phyloP scores from a whole-genome alignment of 2,888 invertebrate genomes.

The Himalopsyche tibetana region DNA sequence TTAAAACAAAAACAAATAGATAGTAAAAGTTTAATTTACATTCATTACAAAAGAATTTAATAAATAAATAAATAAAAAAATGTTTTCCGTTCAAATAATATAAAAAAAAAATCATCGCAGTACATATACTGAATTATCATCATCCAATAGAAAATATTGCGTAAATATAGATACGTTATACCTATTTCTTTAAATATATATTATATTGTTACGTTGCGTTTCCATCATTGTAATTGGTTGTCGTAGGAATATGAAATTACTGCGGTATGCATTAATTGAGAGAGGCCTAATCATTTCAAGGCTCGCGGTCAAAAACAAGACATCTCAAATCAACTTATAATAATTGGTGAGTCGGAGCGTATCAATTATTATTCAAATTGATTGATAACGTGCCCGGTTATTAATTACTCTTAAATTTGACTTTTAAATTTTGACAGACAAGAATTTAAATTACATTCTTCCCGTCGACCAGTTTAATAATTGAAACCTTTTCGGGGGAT shows the following conservation, averaged over 20 bases:
- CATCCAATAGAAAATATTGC: no score
- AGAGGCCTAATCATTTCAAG: constrained; percentile 47
- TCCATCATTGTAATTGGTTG: neutral
- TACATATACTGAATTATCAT: no score
- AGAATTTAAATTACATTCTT: constrained; percentile 40
- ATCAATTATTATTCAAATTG: constrained; percentile 53
- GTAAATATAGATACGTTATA: no score
- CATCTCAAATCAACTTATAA: constrained; percentile 39
- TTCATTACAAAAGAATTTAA: no score
- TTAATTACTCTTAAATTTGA: constrained; percentile 64
- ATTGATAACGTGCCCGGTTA: constrained; percentile 59
- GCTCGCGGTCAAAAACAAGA: constrained; percentile 46
- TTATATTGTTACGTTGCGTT: no score
- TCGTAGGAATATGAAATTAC: constrained; percentile 10
- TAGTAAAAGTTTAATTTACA: no score
- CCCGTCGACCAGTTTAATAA: constrained; percentile 34
- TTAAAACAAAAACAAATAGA: no score
- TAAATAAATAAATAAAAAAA: no score
- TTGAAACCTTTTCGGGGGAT: constrained; percentile 38
- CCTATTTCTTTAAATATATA: no score
- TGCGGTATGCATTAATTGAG: constrained; percentile 43
- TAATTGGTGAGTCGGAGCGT: constrained; percentile 35
- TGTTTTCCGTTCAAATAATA: no score
- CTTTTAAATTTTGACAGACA: constrained; percentile 61
- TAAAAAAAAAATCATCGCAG: no score